phyloP scores from a whole-genome alignment of 2,113 vertebrate genomes.

The Brachirus orientalis region DNA sequence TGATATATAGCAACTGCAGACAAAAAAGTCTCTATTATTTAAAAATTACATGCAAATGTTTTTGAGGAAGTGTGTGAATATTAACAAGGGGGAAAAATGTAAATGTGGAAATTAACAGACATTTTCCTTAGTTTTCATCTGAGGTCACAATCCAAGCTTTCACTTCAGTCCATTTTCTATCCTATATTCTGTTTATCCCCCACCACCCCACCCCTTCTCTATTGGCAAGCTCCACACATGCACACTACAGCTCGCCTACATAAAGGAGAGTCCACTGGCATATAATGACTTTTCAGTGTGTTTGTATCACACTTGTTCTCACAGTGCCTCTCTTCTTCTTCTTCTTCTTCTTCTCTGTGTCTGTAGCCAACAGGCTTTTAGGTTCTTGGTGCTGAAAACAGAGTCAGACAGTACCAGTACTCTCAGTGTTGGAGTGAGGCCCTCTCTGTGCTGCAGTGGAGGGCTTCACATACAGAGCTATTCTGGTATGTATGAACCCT shows the following conservation, averaged over 20 bases:
- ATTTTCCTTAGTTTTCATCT: too few species aligned
- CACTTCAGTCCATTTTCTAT: background rate
- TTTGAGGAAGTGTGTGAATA: background rate
- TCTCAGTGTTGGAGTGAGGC: constrained; percentile 76
- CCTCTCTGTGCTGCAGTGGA: constrained; percentile 84
- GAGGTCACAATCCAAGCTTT: too few species aligned
- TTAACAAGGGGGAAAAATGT: background rate
- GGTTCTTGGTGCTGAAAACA: constrained; percentile 47
- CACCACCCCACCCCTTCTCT: too few species aligned
- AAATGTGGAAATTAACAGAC: too few species aligned
- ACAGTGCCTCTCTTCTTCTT: constrained; percentile 16
- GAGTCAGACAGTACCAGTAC: constrained; percentile 33
- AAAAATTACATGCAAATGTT: too few species aligned
- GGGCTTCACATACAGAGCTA: constrained; percentile 81
- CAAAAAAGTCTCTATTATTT: constrained; percentile 26
- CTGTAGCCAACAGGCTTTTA: constrained; percentile 46
- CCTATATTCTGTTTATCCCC: constrained; percentile 14
- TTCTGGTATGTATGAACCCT: constrained; percentile 68
- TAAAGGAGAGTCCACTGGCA: background rate
- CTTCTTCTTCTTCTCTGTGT: constrained; percentile 23
- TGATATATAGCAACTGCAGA: constrained; percentile 21
- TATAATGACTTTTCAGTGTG: constrained; percentile 25
- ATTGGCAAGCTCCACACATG: too few species aligned
- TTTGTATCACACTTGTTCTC: constrained; percentile 14
- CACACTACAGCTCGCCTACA: too few species aligned